Evolutionary conservation across 2,797 vertebrate species (phyloP).

Genomic region (Silurus lanzhouensis): DNA sequence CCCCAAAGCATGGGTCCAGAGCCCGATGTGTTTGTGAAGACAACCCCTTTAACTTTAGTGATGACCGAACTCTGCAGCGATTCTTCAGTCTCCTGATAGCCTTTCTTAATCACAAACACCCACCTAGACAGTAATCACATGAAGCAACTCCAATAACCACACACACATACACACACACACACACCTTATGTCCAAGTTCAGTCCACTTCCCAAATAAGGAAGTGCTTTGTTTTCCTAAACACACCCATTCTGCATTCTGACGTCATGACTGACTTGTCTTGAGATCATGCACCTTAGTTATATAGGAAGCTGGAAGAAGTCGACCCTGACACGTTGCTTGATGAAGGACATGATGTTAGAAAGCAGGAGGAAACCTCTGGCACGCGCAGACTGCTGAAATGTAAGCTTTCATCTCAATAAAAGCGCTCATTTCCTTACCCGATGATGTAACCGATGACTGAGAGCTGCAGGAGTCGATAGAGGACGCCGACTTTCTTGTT

Average conservation of each 20-base stretch:
- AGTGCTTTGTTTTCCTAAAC: not conserved
- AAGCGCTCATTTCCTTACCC: slow-evolving; percentile 66
- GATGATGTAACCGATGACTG: slow-evolving; percentile 81
- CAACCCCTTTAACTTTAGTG: slow-evolving; percentile 89
- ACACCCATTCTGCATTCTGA: not conserved
- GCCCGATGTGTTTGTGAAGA: slow-evolving; percentile 81
- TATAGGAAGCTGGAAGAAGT: not conserved
- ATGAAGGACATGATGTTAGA: not conserved
- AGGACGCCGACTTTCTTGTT: slow-evolving; percentile 91
- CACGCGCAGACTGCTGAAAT: too few relatives aligned
- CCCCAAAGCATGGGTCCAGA: slow-evolving; percentile 85
- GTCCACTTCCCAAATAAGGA: not conserved
- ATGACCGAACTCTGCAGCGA: slow-evolving; percentile 86
- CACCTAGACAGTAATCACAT: slow-evolving; percentile 73
- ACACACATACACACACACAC: too few relatives aligned
- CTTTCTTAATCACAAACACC: slow-evolving; percentile 89
- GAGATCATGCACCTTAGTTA: not conserved
- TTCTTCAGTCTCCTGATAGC: slow-evolving; percentile 87
- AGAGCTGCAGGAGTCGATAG: slow-evolving; percentile 83
- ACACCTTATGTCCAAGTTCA: not conserved
- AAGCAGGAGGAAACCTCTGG: not conserved
- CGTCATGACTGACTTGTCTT: not conserved
- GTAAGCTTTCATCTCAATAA: too few relatives aligned
- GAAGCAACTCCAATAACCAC: not conserved
- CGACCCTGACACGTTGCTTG: not conserved